Conservation (phyloP, 2,888 invertebrate genomes). For the Ormia ochracea region DNA sequence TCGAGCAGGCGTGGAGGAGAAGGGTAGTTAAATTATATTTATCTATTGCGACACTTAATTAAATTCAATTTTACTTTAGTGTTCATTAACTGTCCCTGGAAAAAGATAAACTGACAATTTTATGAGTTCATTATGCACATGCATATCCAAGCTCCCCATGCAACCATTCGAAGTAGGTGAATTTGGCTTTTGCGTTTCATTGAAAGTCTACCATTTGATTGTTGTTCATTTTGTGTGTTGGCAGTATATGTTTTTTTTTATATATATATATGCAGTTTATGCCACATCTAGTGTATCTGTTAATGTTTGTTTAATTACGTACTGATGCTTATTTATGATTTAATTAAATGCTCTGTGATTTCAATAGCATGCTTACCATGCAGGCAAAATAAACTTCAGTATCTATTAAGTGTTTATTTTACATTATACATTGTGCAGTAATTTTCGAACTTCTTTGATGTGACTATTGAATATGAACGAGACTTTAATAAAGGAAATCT, state of each 20-base stretch:
- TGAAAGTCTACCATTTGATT: slow-evolving; percentile 56
- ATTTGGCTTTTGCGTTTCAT: slow-evolving; percentile 51
- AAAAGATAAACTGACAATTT: slow-evolving; percentile 58
- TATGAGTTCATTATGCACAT: slow-evolving; percentile 16
- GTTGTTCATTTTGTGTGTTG: slow-evolving; percentile 53
- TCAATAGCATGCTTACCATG: slow-evolving; percentile 20
- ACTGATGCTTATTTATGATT: slow-evolving; percentile 66
- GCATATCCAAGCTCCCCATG: not conserved
- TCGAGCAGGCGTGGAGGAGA: not conserved
- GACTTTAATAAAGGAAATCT: not conserved
- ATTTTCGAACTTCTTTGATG: not conserved
- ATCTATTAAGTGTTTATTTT: slow-evolving; percentile 54
- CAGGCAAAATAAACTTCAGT: slow-evolving; percentile 41
- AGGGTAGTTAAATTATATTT: slow-evolving; percentile 25
- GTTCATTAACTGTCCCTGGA: slow-evolving; percentile 57
- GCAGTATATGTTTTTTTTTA: not conserved
- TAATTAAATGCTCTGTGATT: slow-evolving; percentile 65
- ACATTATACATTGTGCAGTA: slow-evolving; percentile 23
- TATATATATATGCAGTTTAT: not conserved
- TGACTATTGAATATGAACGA: not conserved
- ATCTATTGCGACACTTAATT: slow-evolving; percentile 61
- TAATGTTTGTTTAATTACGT: slow-evolving; percentile 65
- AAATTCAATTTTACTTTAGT: slow-evolving; percentile 61
- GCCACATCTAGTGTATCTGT: slow-evolving; percentile 45
- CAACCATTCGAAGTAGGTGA: not conserved